Evolutionary conservation across 2,888 invertebrate species (phyloP).

Genomic region (Hedya salicella): DNA sequence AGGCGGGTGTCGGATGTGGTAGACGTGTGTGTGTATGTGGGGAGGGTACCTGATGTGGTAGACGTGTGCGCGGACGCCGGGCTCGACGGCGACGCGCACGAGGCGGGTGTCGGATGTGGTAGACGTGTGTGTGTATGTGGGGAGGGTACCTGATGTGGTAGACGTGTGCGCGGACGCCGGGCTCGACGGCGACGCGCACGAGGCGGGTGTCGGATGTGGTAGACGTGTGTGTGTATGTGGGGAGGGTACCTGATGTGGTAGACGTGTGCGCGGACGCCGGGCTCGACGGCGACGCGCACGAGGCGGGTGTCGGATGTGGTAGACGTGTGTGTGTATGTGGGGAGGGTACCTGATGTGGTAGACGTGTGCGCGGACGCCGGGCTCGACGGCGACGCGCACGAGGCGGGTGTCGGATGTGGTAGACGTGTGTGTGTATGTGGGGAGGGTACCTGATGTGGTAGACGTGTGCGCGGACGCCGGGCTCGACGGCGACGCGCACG

Average conservation of each 20-base stretch:
- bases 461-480: slow-evolving; percentile 61
- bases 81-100: slow-evolving; percentile 43
- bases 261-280: slow-evolving; percentile 61
- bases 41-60: no score
- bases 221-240: slow-evolving; percentile 63
- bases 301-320: slow-evolving; percentile 70
- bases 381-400: slow-evolving; percentile 43
- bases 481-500: slow-evolving; percentile 43
- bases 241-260: no score
- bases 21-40: slow-evolving; percentile 63
- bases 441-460: no score
- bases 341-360: no score
- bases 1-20: slow-evolving; percentile 70
- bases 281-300: slow-evolving; percentile 43
- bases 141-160: no score
- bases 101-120: slow-evolving; percentile 70
- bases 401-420: slow-evolving; percentile 70
- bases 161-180: slow-evolving; percentile 61
- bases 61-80: slow-evolving; percentile 61
- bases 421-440: slow-evolving; percentile 63
- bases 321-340: slow-evolving; percentile 63
- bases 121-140: slow-evolving; percentile 63
- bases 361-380: slow-evolving; percentile 61
- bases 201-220: slow-evolving; percentile 70
- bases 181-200: slow-evolving; percentile 43